Percentiles rank a stretch among this genome's conserved stretches.
phyloP scores from a whole-genome alignment of 2,888 invertebrate species.

The Spatulosminthurus flaviceps region DNA sequence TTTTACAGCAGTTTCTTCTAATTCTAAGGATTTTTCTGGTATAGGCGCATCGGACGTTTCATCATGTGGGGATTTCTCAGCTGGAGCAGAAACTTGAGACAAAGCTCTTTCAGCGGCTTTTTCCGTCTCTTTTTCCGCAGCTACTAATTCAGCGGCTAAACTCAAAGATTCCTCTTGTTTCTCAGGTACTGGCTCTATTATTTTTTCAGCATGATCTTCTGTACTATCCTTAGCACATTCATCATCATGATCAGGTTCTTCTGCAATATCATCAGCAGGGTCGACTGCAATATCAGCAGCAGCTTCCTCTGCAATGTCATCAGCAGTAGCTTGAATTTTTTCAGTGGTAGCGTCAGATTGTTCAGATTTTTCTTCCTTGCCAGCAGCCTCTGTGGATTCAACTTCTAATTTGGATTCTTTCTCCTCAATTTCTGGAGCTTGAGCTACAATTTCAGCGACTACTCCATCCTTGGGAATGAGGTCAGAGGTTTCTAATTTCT shows the following conservation, averaged over 20 bases:
- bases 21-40: too few species aligned
- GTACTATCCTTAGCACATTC: not conserved
- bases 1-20: not conserved
- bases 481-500: too few species aligned
- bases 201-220: constrained; percentile 20
- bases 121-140: constrained; percentile 43
- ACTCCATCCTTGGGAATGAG: not conserved
- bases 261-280: constrained; percentile 32
- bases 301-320: too few species aligned
- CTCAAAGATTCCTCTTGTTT: not conserved
- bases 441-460: too few species aligned
- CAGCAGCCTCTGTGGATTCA: not conserved
- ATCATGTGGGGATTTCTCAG: not conserved
- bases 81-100: not conserved
- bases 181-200: constrained; percentile 1
- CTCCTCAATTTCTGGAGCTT: constrained; percentile 24
- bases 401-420: constrained; percentile 37
- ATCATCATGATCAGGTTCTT: constrained; percentile 29
- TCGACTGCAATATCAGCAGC: not conserved
- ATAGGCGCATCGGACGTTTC: not conserved
- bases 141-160: constrained; percentile 10
- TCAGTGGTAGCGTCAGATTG: not conserved
- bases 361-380: not conserved
- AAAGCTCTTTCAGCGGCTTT: too few species aligned
- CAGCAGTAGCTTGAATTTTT: not conserved